Evolutionary conservation across 2,113 vertebrate species (phyloP).

Genomic region (Gorilla gorilla): DNA sequence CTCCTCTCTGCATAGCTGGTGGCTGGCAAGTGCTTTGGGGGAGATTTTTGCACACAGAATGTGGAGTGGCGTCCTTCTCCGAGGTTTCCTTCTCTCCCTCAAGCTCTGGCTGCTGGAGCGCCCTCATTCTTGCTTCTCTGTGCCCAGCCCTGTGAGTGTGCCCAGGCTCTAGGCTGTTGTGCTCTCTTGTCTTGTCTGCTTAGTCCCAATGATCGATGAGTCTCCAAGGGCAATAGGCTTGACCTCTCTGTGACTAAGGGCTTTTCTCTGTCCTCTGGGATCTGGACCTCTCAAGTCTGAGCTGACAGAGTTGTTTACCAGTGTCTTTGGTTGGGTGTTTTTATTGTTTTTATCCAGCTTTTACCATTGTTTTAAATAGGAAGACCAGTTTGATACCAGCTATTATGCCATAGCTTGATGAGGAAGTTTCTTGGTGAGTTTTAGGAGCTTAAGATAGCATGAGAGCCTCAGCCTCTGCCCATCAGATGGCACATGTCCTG

Average conservation of each 20-base stretch:
- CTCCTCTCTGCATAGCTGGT: not conserved
- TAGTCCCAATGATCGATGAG: no score
- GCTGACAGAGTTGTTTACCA: rapidly evolving
- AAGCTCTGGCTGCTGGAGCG: not conserved
- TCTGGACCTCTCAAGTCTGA: not conserved
- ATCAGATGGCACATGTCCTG: no score
- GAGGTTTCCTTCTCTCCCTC: not conserved
- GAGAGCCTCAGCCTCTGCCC: not conserved
- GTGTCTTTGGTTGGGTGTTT: not conserved
- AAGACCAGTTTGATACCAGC: not conserved
- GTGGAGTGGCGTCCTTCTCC: not conserved
- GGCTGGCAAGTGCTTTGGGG: not conserved
- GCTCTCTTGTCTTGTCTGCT: not conserved
- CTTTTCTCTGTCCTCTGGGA: not conserved
- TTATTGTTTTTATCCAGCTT: not conserved
- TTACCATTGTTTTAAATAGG: no score
- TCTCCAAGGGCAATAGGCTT: not conserved
- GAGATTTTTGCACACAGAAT: not conserved
- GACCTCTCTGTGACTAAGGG: not conserved
- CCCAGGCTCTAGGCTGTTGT: not conserved
- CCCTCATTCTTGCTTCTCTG: rapidly evolving
- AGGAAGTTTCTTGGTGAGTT: not conserved
- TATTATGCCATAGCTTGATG: rapidly evolving
- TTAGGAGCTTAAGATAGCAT: not conserved
- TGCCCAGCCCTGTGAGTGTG: not conserved